Conservation (phyloP, 1,140 invertebrate species). For the Tribolium madens region DNA sequence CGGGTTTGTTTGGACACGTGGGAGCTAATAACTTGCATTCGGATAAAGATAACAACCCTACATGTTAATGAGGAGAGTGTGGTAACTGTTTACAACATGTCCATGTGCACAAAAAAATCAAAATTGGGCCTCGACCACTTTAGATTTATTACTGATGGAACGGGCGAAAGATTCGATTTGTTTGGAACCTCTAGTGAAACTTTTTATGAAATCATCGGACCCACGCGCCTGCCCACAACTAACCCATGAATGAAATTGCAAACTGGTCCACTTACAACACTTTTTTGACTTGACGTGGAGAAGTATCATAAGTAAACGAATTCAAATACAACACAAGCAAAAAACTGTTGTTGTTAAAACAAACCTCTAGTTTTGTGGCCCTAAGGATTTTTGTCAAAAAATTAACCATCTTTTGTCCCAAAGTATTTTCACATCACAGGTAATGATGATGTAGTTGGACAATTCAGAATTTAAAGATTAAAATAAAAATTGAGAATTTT, state of each 20-base stretch:
- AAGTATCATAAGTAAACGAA: neutral
- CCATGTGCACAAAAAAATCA: constrained; percentile 19
- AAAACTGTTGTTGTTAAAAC: no score
- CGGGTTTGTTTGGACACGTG: constrained; percentile 36
- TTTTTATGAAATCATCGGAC: constrained; percentile 32
- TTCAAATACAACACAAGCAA: no score
- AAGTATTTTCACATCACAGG: no score
- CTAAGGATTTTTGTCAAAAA: no score
- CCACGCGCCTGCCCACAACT: constrained; percentile 30
- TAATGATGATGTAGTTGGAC: no score
- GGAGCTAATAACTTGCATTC: constrained; percentile 31
- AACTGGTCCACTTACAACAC: constrained; percentile 8
- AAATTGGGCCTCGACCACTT: constrained; percentile 6
- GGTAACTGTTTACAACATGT: constrained; percentile 33
- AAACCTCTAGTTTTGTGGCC: no score
- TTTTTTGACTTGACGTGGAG: neutral
- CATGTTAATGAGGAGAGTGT: constrained; percentile 22
- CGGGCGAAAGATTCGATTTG: neutral
- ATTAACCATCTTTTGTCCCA: no score
- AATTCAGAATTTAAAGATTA: no score
- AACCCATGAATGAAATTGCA: constrained; percentile 32
- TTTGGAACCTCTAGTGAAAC: constrained; percentile 19
- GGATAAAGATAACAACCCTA: constrained; percentile 23
- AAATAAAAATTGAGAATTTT: no score
- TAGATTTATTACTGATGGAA: constrained; percentile 11